A percentile compares a stretch with the other conserved stretches of the same genome.
These are phyloP conservation scores for Phaenicophaeus curvirostris DNA, from an alignment of 2,797 vertebrate species.

Conservation along the genomic window DNA sequence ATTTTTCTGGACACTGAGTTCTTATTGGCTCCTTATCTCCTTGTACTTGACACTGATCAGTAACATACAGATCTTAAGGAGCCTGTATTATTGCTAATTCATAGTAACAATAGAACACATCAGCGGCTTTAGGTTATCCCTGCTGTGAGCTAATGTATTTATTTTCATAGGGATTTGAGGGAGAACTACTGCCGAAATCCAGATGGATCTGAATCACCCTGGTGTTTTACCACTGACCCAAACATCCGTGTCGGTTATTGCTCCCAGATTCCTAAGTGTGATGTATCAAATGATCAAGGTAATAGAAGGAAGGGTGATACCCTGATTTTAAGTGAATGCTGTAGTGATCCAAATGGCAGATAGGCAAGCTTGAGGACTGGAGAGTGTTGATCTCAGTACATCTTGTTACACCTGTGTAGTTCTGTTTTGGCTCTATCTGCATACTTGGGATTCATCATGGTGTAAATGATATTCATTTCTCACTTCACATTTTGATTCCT, in stretches of 20 bases:
- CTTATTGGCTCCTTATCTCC: not conserved
- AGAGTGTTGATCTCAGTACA: not conserved
- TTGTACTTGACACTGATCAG: not conserved
- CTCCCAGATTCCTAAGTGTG: conserved; percentile 92
- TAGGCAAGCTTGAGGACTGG: not conserved
- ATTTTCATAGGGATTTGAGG: conserved; percentile 87
- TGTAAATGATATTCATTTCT: conserved; percentile 8
- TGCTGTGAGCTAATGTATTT: conserved; percentile 50
- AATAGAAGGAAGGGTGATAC: conserved; percentile 39
- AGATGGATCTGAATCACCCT: conserved; percentile 93
- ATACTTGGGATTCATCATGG: not conserved
- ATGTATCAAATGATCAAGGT: conserved; percentile 79
- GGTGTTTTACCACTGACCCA: conserved; percentile 97
- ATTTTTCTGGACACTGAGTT: not conserved
- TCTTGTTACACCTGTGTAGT: not conserved
- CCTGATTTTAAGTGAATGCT: not conserved
- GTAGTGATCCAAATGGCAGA: not conserved
- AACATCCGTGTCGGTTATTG: conserved; percentile 90
- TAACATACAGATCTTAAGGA: not conserved
- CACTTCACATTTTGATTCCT: not conserved
- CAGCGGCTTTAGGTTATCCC: not conserved
- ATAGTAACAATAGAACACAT: not conserved
- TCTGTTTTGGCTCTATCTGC: not conserved
- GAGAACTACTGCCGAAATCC: conserved; percentile 99
- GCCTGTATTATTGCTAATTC: not conserved